Conservation (phyloP, 2,888 invertebrate genomes). For the Himalopsyche tibetana region DNA sequence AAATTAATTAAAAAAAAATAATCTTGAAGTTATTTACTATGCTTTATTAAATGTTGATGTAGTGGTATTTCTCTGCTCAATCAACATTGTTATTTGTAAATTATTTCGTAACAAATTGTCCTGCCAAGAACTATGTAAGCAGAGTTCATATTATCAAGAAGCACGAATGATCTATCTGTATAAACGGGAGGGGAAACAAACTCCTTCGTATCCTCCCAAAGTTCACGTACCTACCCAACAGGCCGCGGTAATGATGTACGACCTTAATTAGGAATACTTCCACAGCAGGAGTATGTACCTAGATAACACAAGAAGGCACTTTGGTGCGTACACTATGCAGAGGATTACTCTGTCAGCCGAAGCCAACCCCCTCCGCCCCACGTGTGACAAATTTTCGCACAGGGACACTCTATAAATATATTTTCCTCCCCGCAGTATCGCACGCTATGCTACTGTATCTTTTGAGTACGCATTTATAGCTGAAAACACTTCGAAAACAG, state of each 20-base stretch:
- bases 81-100: no score
- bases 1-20: no score
- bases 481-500: conserved; percentile 17
- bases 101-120: no score
- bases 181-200: neutral
- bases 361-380: conserved; percentile 41
- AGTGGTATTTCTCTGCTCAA: no score
- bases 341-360: conserved; percentile 56
- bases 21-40: no score
- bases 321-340: conserved; percentile 48
- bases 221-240: conserved; percentile 1
- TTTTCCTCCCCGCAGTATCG: conserved; percentile 37
- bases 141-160: no score
- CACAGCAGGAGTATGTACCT: conserved; percentile 38
- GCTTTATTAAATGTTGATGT: no score
- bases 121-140: no score
- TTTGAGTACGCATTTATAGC: neutral
- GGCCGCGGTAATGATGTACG: conserved; percentile 50
- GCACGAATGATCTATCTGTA: no score
- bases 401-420: conserved; percentile 62
- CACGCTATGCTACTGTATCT: conserved; percentile 22
- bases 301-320: conserved; percentile 60
- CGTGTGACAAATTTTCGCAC: conserved; percentile 64
- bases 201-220: neutral
- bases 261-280: conserved; percentile 50